phyloP scores from a whole-genome alignment of 2,888 invertebrate species.

The Andrena hattorfiana region DNA sequence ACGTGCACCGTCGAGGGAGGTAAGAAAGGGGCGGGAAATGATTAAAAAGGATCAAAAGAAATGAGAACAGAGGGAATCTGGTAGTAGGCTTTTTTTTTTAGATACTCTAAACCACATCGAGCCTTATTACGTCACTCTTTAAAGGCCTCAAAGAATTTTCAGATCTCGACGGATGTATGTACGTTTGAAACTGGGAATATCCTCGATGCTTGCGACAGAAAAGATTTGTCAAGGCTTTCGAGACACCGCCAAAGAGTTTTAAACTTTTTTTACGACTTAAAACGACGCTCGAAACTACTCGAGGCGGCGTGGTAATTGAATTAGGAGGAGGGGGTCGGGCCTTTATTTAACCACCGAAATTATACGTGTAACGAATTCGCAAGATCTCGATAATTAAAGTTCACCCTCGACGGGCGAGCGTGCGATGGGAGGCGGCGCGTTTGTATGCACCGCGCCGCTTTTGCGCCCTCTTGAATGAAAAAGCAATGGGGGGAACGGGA shows the following conservation, averaged over 20 bases:
- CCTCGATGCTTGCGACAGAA: no score
- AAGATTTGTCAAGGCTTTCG: no score
- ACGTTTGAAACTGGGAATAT: no score
- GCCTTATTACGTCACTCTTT: neutral
- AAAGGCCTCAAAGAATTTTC: no score
- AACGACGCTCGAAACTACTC: no score
- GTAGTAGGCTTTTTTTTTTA: neutral
- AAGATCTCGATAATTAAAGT: slow-evolving; percentile 66
- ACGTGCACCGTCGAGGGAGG: slow-evolving; percentile 23
- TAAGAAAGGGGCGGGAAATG: slow-evolving; percentile 4
- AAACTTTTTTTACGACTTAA: no score
- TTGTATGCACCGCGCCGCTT: slow-evolving; percentile 50
- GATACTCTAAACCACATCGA: neutral
- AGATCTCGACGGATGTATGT: no score
- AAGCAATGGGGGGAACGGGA: slow-evolving; percentile 53
- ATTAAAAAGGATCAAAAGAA: neutral
- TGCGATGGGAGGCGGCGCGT: slow-evolving; percentile 16
- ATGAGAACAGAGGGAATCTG: slow-evolving; percentile 11
- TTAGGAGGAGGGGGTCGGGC: slow-evolving; percentile 14
- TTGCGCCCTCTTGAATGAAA: slow-evolving; percentile 65
- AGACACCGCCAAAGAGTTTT: no score
- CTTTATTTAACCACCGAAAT: slow-evolving; percentile 56
- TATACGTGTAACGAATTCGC: slow-evolving; percentile 64
- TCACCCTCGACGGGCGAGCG: slow-evolving; percentile 51
- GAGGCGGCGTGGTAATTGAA: no score